Base-by-base conservation (phyloP, 2,113 vertebrate species). In the Dasyprocta punctata region DNA sequence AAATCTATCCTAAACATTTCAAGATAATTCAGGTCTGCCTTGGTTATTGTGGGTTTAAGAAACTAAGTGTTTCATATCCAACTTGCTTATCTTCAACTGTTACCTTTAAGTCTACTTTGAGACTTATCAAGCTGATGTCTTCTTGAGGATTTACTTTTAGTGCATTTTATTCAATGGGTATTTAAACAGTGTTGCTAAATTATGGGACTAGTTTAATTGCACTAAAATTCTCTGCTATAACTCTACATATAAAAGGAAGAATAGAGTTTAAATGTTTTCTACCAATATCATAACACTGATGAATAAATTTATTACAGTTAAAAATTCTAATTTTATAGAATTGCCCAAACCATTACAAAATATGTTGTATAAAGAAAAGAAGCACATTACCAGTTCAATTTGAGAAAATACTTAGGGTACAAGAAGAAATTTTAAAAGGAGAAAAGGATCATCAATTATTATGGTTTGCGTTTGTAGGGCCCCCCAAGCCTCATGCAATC, bases 31-130 rank as follows among this genome's bases (percentile, higher is more conserved):
- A 63, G 54, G 28, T 86, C 92, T 96, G 83, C 63, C 44, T 26
- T 5, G 47, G 94, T 98, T 89, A 85, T 28, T 47, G 77, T 95
- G 92, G 95, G 47, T 82, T 97, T 71, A 82, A 95, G 87, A 89
- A 49, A 78, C 52, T 16, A 60, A 96, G 83, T 17, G 71, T 69
- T 33, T 12, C 36, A 38, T 90, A 11, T 94, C 96, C 26, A 41
- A 83, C 13, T 44, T 94, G 83, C n/a, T 98, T 96, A 85, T 41
- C 38, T 13, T 92, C 28, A 89, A 28, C 22, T 92, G 67, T 96
- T 97, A 7, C 22, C 19, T 17, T 7, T 78, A 96, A 69, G 81
- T 71, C 36, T 56, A 60, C 83, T 78, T 87, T 71, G 47, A 94
- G 13, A 96, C 33, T 17, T 47, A 94, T 92, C 85, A 71, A 96